These are phyloP conservation scores for Arctia plantaginis DNA, from an alignment of 2,888 invertebrate species.

Conservation along the genomic window DNA sequence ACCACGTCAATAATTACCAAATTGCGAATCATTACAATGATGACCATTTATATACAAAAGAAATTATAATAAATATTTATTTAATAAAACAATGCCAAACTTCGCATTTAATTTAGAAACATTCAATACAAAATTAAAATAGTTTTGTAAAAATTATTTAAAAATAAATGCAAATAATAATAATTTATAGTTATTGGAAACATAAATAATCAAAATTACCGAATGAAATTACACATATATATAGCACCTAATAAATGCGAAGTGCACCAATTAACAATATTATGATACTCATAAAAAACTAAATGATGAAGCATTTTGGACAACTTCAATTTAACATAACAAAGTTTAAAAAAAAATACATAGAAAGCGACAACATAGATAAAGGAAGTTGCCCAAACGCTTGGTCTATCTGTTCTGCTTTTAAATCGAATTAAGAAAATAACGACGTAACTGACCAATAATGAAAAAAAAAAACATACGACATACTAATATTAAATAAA, in stretches of 20 bases:
- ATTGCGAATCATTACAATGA: no score
- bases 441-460: neutral
- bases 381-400: conserved; percentile 8
- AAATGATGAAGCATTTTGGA: neutral
- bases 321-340: neutral
- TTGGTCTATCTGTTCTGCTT: neutral
- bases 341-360: neutral
- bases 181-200: conserved; percentile 23
- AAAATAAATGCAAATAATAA: conserved; percentile 32
- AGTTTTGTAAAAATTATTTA: conserved; percentile 32
- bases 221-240: conserved; percentile 2
- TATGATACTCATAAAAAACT: neutral
- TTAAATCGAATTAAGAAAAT: conserved; percentile 12
- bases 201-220: conserved; percentile 4
- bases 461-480: neutral
- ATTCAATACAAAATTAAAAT: conserved; percentile 31
- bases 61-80: neutral
- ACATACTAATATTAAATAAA: conserved; percentile 3
- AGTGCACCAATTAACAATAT: conserved; percentile 3
- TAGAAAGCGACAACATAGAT: neutral
- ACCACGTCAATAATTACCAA: no score
- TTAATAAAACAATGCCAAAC: neutral
- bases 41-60: no score
- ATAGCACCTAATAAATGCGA: conserved; percentile 1
- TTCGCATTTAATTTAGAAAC: conserved; percentile 8